Evolutionary conservation across 2,113 vertebrate genomes (phyloP).

Genomic region (Epinephelus fuscoguttatus): DNA sequence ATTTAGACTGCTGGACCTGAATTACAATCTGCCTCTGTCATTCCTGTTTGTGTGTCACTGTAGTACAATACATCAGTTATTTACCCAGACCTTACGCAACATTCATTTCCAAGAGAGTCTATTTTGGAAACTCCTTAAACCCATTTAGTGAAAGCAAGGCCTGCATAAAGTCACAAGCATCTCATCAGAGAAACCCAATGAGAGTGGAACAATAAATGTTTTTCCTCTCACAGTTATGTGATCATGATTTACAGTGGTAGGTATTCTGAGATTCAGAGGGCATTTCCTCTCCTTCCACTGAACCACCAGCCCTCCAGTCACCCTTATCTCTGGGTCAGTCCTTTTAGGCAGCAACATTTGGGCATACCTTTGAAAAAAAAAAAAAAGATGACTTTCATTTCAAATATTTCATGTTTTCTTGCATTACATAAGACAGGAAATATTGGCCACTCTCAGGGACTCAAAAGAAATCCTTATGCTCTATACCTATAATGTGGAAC

Average conservation of each 20-base stretch:
- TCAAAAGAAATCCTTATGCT: no score
- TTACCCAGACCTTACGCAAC: slow-evolving; percentile 50
- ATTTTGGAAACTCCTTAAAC: slow-evolving; percentile 49
- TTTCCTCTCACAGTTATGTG: slow-evolving; percentile 13
- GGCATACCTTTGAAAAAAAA: no score
- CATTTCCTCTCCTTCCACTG: slow-evolving; percentile 9
- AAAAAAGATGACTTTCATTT: no score
- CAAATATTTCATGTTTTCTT: no score
- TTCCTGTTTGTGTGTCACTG: slow-evolving; percentile 23
- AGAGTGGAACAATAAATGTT: slow-evolving; percentile 5
- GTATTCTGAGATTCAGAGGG: slow-evolving; percentile 4
- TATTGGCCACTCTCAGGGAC: no score
- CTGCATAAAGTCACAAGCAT: slow-evolving; percentile 48
- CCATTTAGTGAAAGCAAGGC: slow-evolving; percentile 31
- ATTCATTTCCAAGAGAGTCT: slow-evolving; percentile 32
- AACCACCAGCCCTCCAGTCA: background rate
- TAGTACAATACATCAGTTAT: slow-evolving; percentile 38
- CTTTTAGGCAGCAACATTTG: no score
- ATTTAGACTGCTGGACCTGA: slow-evolving; percentile 31
- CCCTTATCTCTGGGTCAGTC: background rate
- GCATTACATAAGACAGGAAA: no score
- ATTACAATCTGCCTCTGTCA: slow-evolving; percentile 43
- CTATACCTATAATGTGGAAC: no score
- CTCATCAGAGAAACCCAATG: slow-evolving; percentile 35
- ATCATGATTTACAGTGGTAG: slow-evolving; percentile 9